These are phyloP conservation scores for Willisornis vidua DNA, from an alignment of 2,113 vertebrate genomes.

Conservation along the genomic window DNA sequence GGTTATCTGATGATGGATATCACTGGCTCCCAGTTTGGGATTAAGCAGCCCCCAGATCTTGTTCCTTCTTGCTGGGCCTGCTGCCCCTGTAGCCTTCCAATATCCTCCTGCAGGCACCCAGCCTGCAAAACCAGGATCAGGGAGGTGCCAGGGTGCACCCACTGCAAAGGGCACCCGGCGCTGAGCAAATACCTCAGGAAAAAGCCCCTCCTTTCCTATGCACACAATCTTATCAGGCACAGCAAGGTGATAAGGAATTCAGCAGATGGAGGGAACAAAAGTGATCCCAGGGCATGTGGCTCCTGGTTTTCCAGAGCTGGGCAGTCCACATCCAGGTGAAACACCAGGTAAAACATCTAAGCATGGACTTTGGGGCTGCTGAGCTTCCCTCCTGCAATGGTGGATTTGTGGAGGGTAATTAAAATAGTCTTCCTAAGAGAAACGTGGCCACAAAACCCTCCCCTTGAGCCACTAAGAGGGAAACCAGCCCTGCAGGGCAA, in stretches of 20 bases:
- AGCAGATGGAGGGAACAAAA: background rate
- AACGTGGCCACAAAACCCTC: background rate
- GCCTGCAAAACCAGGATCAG: background rate
- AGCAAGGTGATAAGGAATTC: background rate
- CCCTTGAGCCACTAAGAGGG: background rate
- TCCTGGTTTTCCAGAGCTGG: background rate
- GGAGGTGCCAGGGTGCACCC: background rate
- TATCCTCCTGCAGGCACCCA: background rate
- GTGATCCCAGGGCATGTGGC: accelerated
- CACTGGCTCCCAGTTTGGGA: accelerated
- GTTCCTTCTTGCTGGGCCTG: accelerated
- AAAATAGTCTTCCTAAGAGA: background rate
- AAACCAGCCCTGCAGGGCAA: background rate
- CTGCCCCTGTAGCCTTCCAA: background rate
- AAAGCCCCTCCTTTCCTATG: background rate
- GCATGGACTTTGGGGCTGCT: background rate
- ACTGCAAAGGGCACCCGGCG: accelerated
- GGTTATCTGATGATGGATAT: background rate
- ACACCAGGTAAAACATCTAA: accelerated
- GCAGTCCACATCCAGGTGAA: background rate
- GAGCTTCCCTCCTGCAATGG: background rate
- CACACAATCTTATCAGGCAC: background rate
- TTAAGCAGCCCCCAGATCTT: background rate
- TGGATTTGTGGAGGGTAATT: too few species aligned
- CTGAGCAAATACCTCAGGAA: background rate